Evolutionary conservation across 2,113 vertebrate genomes (phyloP).

Genomic region (Tupaia tana): DNA sequence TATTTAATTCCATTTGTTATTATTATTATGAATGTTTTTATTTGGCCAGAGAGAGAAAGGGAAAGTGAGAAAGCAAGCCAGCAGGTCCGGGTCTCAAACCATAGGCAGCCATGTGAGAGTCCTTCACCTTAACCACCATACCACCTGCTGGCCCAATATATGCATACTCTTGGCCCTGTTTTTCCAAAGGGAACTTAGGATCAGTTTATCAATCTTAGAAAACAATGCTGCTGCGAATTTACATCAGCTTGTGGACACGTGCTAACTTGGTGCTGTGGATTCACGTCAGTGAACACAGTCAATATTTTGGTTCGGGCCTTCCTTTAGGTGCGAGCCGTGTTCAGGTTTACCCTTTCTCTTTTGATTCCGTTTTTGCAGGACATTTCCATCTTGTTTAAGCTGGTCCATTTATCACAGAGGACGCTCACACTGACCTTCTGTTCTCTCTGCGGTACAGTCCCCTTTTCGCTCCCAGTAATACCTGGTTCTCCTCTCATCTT

Average conservation of each 20-base stretch:
- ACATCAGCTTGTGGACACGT: background rate
- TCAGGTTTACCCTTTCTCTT: background rate
- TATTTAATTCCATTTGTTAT: too few species aligned
- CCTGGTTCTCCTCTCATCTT: background rate
- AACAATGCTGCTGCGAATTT: background rate
- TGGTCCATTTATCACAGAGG: background rate
- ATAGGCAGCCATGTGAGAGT: too few species aligned
- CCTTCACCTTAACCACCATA: too few species aligned
- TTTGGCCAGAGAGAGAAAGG: too few species aligned
- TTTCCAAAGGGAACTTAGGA: background rate
- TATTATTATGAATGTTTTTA: too few species aligned
- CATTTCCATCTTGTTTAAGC: background rate
- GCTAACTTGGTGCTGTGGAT: background rate
- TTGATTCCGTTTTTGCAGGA: background rate
- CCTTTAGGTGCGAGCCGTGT: background rate
- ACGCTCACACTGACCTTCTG: background rate
- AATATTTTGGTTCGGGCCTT: background rate
- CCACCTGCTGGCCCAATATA: background rate
- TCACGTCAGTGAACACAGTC: background rate
- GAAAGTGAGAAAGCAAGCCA: too few species aligned
- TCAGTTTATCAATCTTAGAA: background rate
- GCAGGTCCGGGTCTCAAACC: too few species aligned
- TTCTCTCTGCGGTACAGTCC: background rate
- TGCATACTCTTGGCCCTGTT: background rate
- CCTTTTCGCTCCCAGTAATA: background rate